Evolutionary conservation across 2,888 invertebrate genomes (phyloP).

Genomic region (Mesorhabditis belari): DNA sequence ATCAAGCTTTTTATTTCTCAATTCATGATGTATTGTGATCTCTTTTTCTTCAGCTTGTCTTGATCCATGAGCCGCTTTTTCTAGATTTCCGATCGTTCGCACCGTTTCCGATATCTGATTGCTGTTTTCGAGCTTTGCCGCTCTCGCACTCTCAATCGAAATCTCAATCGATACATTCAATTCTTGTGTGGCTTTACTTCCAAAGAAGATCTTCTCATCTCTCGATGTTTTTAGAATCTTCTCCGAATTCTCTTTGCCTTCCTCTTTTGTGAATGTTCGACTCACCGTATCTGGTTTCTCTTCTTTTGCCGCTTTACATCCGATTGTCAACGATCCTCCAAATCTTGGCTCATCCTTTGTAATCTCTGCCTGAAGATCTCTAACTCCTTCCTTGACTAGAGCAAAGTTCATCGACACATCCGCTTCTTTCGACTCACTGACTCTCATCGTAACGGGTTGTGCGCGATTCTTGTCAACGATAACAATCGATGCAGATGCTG

Average conservation of each 20-base stretch:
- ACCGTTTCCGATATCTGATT: constrained; percentile 2
- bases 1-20: background rate
- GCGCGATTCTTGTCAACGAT: background rate
- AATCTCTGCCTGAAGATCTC: too few relatives aligned
- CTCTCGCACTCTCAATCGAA: constrained; percentile 7
- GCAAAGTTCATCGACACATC: constrained; percentile 33
- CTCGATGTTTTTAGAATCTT: constrained; percentile 15
- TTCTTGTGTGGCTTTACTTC: constrained; percentile 21
- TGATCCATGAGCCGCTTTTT: background rate
- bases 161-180: constrained; percentile 15
- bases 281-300: constrained; percentile 28
- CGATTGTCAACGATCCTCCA: constrained; percentile 33
- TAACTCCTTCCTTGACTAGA: constrained; percentile 24
- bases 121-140: background rate
- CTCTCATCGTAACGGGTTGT: background rate
- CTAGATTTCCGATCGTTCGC: background rate
- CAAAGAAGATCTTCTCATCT: constrained; percentile 11
- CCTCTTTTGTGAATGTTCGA: constrained; percentile 7
- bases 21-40: background rate
- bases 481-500: background rate
- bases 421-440: constrained; percentile 5
- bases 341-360: constrained; percentile 22
- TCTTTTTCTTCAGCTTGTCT: background rate
- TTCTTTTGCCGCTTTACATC: constrained; percentile 33
- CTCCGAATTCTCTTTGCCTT: constrained; percentile 8